These are phyloP conservation scores for Phasianus colchicus DNA, from an alignment of 2,113 vertebrate genomes.

Conservation along the genomic window DNA sequence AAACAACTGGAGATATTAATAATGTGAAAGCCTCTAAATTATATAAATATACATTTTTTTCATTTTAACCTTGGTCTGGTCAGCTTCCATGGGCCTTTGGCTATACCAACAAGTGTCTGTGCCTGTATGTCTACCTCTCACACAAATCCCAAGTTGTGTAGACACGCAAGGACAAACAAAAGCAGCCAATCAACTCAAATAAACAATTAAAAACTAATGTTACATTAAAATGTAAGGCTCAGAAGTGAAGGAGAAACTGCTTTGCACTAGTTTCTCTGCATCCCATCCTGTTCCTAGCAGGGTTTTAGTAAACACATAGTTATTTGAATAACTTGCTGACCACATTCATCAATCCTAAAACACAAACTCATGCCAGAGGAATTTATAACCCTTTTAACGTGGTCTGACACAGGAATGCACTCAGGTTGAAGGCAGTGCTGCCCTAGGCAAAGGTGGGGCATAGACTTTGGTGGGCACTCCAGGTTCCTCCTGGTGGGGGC, in stretches of 20 bases:
- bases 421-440: background rate
- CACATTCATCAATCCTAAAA: constrained; percentile 14
- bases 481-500: no score
- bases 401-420: background rate
- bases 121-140: background rate
- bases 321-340: constrained; percentile 27
- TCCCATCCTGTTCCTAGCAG: background rate
- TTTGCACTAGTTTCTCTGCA: background rate
- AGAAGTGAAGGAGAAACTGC: constrained; percentile 13
- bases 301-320: constrained; percentile 1
- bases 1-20: background rate
- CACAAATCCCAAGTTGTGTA: background rate
- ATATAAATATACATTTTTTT: no score
- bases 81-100: no score
- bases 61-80: no score
- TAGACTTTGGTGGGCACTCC: background rate
- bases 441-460: background rate
- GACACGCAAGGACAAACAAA: background rate
- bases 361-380: background rate
- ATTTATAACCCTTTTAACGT: background rate
- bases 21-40: no score
- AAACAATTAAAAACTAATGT: background rate
- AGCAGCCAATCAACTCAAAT: background rate
- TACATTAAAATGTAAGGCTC: constrained; percentile 5
- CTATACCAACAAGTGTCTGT: background rate